phyloP scores from a whole-genome alignment of 2,797 vertebrate species.

The Sus cebifrons region DNA sequence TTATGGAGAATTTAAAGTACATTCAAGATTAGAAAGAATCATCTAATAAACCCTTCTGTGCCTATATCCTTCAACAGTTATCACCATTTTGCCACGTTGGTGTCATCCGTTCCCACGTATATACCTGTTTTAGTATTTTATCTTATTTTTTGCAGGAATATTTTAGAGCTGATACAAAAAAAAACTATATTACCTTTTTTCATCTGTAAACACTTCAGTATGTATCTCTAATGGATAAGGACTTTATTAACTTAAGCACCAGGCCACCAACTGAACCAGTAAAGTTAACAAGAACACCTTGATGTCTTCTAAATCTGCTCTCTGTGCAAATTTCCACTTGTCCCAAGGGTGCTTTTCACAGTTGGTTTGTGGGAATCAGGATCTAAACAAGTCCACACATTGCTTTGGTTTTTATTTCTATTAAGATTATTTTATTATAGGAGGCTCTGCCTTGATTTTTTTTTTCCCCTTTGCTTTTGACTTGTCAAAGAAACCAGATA shows the following conservation, averaged over 20 bases:
- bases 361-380: not conserved
- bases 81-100: not conserved
- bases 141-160: not conserved
- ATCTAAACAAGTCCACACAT: not conserved
- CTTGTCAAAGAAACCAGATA: not conserved
- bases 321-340: not conserved
- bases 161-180: not conserved
- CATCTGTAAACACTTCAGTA: not conserved
- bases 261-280: not conserved
- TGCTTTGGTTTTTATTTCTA: not conserved
- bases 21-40: not conserved
- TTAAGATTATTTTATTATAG: not conserved
- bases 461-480: not conserved
- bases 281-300: not conserved
- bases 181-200: not conserved
- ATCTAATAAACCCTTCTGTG: not conserved
- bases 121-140: not conserved
- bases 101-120: not conserved
- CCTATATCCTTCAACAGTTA: not conserved
- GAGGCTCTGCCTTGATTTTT: not conserved
- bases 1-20: not conserved
- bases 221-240: not conserved
- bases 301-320: not conserved
- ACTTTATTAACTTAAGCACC: not conserved
- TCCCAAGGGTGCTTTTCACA: not conserved